phyloP scores from a whole-genome alignment of 2,888 invertebrate species.

The Stegana nigrithorax region DNA sequence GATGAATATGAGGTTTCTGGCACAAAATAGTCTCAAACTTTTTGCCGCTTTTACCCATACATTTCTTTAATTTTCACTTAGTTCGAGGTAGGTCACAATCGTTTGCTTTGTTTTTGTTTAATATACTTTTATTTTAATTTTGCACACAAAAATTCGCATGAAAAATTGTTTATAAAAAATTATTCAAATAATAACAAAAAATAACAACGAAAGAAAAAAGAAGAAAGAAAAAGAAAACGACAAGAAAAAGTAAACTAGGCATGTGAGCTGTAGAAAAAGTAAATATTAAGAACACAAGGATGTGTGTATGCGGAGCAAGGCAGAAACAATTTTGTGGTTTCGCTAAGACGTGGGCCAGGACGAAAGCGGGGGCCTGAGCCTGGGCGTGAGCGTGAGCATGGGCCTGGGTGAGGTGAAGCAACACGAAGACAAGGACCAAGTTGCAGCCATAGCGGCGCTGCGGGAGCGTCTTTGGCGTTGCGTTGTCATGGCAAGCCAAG shows the following conservation, averaged over 20 bases:
- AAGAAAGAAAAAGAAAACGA: slow-evolving; percentile 8
- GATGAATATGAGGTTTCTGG: not conserved
- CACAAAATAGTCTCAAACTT: too few species aligned
- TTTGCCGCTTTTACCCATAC: slow-evolving; percentile 14
- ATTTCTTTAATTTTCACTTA: too few species aligned
- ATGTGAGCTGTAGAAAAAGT: too few species aligned
- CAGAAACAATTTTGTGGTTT: too few species aligned
- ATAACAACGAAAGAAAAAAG: slow-evolving; percentile 24
- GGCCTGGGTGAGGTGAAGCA: not conserved
- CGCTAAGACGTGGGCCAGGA: too few species aligned
- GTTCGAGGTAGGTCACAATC: not conserved
- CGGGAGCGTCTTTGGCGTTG: slow-evolving; percentile 2
- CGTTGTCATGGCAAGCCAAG: slow-evolving; percentile 44
- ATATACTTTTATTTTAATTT: slow-evolving; percentile 3
- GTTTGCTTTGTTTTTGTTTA: not conserved
- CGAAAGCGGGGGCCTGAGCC: too few species aligned
- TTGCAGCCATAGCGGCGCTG: not conserved
- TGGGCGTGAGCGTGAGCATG: too few species aligned
- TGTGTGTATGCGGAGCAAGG: not conserved
- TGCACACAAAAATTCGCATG: slow-evolving; percentile 13
- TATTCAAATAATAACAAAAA: slow-evolving; percentile 28
- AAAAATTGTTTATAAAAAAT: slow-evolving; percentile 19
- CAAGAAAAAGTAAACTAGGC: too few species aligned
- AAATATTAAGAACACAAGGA: too few species aligned
- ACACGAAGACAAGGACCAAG: too few species aligned